Evolutionary conservation across 92 coral and sea anemone species (phyloP), one percentile per base, ranked within the genome.

Genomic region (Paramuricea clavata): DNA sequence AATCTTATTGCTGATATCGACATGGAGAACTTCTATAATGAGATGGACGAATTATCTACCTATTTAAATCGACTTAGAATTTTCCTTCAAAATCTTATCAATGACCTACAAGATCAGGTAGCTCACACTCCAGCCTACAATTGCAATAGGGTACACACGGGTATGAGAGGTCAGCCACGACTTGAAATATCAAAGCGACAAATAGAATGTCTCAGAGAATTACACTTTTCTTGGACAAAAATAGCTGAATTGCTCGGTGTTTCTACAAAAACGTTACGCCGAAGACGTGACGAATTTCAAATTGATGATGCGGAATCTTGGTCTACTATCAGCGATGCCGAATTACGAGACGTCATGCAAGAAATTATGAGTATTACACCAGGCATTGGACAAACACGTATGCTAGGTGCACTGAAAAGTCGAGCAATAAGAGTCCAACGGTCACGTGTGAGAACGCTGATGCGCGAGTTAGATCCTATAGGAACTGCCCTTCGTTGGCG

Each of bases 151-250:
- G 49, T 76, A 57, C 83, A 89, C 76, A 87, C 91, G 17, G 95
- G 95, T 35, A 86, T 78, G 78, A 75, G 78, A 57, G 95, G 93
- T 69, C 93, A 86, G 73, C 91, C 93, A 71, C 87, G 82, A 83
- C 16, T 90, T 23, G 80, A 83, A 33, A 86, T 92, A 54, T 90
- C 90, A 9, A 78, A 87, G 81, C 78, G 90, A 44, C 93, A 87
- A 68, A 83, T 87, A 62, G 67, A 88, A 30, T 35, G 42, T 44
- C 76, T 79, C 35, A 42, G 89, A 69, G 90, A 87, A 79, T 83
- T 87, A 19, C 81, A 87, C 74, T 87, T 86, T 77, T 47, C 85
- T 12, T 76, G 89, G 89, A 67, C 78, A 28, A 43, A 74, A 77
- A 86, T 77, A 64, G 85, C 85, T 6, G 21, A 86, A 77, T 5